Base-by-base conservation (phyloP, 1,140 invertebrate genomes). In the Halesus radiatus region DNA sequence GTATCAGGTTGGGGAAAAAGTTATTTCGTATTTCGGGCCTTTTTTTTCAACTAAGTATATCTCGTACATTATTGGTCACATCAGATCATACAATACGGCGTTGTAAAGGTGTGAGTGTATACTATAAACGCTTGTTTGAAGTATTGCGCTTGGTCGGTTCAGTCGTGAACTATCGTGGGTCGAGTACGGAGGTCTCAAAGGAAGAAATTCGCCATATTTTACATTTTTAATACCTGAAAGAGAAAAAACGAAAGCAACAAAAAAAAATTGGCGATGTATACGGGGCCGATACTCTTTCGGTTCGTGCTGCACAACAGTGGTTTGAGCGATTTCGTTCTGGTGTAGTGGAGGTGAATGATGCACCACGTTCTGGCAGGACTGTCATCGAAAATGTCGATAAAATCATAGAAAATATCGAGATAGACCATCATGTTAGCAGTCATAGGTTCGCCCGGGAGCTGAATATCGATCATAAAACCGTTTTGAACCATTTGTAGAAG, bases 41-140 rank as follows among this genome's bases (percentile, higher is more conserved):
- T 29, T 29, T 29, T 70, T 23, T 81, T 56, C 37, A 77, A 70
- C 52, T 75, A 66, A 54, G 56, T 64, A 77, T 74, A 22, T 62
- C 50, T 53, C 60, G 60, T 29, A 50, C 20, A 50, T 52, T 29
- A 66, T 58, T 20, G 26, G 18, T 68, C 50, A 53, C 22, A 50
- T 53, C 52, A 18, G 64, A 68, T 26, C 23, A 76, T 45, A 58
- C 26, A 29, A 60, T 45, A 60, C 29, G 20, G 23, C 54, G 18
- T 20, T 76, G 16, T 60, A 45, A 60, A 53, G 56, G 23, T 64
- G 45, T n/a, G n/a, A n/a, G n/a, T n/a, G n/a, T n/a, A n/a, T n/a
- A n/a, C n/a, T n/a, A n/a, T n/a, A n/a, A n/a, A n/a, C n/a, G n/a
- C n/a, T n/a, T n/a, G n/a, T n/a, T n/a, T n/a, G n/a, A n/a, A 62